A percentile compares a stretch with the other conserved stretches of the same genome.
Conservation (phyloP, 2,888 invertebrate species). For the Octonoba sinensis region DNA sequence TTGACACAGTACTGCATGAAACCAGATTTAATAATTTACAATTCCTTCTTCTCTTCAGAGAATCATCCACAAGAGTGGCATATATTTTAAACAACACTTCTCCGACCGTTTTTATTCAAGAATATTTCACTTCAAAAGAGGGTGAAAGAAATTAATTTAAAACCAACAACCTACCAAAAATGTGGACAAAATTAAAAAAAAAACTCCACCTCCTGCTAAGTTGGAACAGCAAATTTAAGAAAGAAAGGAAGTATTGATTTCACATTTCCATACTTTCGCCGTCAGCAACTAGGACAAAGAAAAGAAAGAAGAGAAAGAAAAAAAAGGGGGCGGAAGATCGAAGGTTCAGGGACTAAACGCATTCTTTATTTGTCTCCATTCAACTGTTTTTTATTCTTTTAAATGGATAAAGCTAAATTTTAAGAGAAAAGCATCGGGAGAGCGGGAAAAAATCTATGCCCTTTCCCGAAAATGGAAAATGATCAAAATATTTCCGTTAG, state of each 20-base stretch:
- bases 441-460: neutral
- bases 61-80: too few relatives aligned
- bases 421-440: neutral
- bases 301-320: neutral
- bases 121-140: too few relatives aligned
- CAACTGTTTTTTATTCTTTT: conserved; percentile 1
- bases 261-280: conserved; percentile 50
- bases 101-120: too few relatives aligned
- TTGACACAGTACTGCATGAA: too few relatives aligned
- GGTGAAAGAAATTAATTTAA: too few relatives aligned
- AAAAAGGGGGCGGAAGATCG: conserved; percentile 32
- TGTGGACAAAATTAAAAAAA: too few relatives aligned
- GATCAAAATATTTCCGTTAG: neutral
- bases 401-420: conserved; percentile 4
- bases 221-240: conserved; percentile 10
- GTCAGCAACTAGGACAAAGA: too few relatives aligned
- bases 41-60: too few relatives aligned
- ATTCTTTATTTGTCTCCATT: conserved; percentile 18
- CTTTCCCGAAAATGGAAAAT: neutral
- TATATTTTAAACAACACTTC: too few relatives aligned
- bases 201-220: conserved; percentile 13
- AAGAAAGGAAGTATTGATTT: conserved; percentile 41
- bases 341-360: conserved; percentile 20
- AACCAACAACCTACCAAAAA: too few relatives aligned
- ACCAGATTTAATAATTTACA: too few relatives aligned